Percentiles rank a stretch among this genome's conserved stretches.
Conservation (phyloP, 2,797 vertebrate genomes). For the Arctocebus calabarensis region DNA sequence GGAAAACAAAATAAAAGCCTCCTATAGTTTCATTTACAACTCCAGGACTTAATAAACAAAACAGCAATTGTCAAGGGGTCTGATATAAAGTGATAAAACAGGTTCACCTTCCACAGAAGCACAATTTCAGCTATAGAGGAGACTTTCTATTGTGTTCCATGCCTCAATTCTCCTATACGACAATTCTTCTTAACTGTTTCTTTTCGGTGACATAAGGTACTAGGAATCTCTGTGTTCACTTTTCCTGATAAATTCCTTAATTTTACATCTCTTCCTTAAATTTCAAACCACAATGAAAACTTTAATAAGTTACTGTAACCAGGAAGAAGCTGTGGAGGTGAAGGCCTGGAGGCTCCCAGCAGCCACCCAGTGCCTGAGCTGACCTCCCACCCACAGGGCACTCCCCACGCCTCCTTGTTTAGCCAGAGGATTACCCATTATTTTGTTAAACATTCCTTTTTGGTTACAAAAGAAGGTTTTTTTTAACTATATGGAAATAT, state of each 20-base stretch:
- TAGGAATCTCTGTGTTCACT: not conserved
- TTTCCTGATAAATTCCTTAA: conserved; percentile 56
- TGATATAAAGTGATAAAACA: conserved; percentile 73
- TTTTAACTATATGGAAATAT: conserved; percentile 73
- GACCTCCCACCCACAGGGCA: conserved; percentile 1
- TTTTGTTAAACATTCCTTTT: conserved; percentile 72
- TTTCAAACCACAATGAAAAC: conserved; percentile 42
- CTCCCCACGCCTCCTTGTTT: not conserved
- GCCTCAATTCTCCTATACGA: conserved; percentile 46
- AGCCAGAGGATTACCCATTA: conserved; percentile 69
- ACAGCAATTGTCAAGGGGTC: conserved; percentile 70
- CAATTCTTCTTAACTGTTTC: conserved; percentile 27
- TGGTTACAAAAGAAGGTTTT: conserved; percentile 58
- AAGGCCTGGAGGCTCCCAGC: not conserved
- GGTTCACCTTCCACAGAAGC: conserved; percentile 53
- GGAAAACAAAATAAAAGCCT: conserved; percentile 58
- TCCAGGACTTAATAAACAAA: conserved; percentile 80
- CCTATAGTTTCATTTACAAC: conserved; percentile 76
- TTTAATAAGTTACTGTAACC: conserved; percentile 30
- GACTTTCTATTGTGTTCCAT: conserved; percentile 43
- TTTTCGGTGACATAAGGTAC: conserved; percentile 3
- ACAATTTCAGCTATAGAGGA: not conserved
- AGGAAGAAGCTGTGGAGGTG: not conserved
- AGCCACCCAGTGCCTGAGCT: not conserved
- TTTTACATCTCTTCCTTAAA: conserved; percentile 60